phyloP scores from a whole-genome alignment of 2,888 invertebrate species.

The Thelaira solivaga region DNA sequence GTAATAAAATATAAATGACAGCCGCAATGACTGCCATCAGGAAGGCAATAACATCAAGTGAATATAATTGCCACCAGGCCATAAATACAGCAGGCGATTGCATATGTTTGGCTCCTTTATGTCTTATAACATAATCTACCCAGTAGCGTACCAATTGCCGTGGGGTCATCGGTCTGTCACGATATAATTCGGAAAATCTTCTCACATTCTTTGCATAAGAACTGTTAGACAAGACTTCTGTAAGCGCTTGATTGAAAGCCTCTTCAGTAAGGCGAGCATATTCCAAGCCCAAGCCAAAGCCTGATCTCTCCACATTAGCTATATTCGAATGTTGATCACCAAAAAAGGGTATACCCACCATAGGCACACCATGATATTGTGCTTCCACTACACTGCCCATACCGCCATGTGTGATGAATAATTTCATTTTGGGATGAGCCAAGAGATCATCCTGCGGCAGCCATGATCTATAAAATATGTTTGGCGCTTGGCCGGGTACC shows the following conservation, averaged over 20 bases:
- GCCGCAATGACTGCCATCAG: slow-evolving; percentile 53
- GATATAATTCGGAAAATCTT: slow-evolving; percentile 77
- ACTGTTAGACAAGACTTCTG: slow-evolving; percentile 67
- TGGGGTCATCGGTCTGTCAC: slow-evolving; percentile 78
- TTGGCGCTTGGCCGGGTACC: slow-evolving; percentile 68
- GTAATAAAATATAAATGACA: slow-evolving; percentile 30
- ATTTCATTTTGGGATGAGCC: slow-evolving; percentile 83
- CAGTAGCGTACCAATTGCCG: slow-evolving; percentile 79
- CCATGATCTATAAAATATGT: slow-evolving; percentile 76
- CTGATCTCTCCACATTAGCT: slow-evolving; percentile 83
- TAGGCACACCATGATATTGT: slow-evolving; percentile 87
- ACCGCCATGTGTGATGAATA: slow-evolving; percentile 77
- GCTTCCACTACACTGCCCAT: slow-evolving; percentile 87
- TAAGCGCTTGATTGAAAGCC: slow-evolving; percentile 60
- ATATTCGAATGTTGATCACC: slow-evolving; percentile 88
- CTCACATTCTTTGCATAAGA: slow-evolving; percentile 71
- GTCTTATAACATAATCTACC: slow-evolving; percentile 79
- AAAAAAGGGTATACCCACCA: slow-evolving; percentile 86
- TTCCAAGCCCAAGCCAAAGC: slow-evolving; percentile 71
- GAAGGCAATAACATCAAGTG: slow-evolving; percentile 77
- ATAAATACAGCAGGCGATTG: slow-evolving; percentile 78
- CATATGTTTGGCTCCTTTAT: slow-evolving; percentile 78
- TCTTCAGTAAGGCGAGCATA: slow-evolving; percentile 63
- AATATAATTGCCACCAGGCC: slow-evolving; percentile 76
- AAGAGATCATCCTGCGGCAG: slow-evolving; percentile 84